Conservation (phyloP, 2,797 vertebrate species). For the Phrynocephalus forsythii region DNA sequence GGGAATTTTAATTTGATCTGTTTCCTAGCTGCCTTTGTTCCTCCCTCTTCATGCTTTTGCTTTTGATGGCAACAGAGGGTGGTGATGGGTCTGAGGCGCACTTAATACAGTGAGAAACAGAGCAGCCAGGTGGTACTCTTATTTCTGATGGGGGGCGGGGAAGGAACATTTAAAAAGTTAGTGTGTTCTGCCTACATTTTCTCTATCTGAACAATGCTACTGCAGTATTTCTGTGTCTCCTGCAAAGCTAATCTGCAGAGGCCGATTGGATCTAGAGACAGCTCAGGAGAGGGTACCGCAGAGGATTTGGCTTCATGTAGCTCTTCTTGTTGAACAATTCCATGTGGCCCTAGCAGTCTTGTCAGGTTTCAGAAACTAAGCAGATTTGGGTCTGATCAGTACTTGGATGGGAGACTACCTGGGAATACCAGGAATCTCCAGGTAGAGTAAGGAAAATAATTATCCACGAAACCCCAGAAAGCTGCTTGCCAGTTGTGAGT, state of each 20-base stretch:
- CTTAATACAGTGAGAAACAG: accelerated
- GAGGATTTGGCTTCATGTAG: not conserved
- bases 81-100: slow-evolving; percentile 4
- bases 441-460: too few relatives aligned
- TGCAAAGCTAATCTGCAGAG: not conserved
- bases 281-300: not conserved
- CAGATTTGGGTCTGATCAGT: too few relatives aligned
- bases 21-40: slow-evolving; percentile 17
- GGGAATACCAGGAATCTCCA: too few relatives aligned
- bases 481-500: too few relatives aligned
- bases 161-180: not conserved
- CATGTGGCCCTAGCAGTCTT: too few relatives aligned
- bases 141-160: not conserved
- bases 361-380: too few relatives aligned
- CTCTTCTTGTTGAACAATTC: not conserved
- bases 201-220: not conserved
- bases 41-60: not conserved
- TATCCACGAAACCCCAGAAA: too few relatives aligned
- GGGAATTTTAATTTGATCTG: slow-evolving; percentile 29
- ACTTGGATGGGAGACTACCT: too few relatives aligned
- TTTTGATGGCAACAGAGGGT: not conserved
- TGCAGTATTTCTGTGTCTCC: not conserved
- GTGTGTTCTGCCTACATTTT: accelerated
- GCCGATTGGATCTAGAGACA: not conserved
- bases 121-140: slow-evolving; percentile 9